Evolutionary conservation across 2,888 invertebrate species (phyloP), one percentile per base, ranked within the genome.

Genomic region (Aricia artaxerxes): DNA sequence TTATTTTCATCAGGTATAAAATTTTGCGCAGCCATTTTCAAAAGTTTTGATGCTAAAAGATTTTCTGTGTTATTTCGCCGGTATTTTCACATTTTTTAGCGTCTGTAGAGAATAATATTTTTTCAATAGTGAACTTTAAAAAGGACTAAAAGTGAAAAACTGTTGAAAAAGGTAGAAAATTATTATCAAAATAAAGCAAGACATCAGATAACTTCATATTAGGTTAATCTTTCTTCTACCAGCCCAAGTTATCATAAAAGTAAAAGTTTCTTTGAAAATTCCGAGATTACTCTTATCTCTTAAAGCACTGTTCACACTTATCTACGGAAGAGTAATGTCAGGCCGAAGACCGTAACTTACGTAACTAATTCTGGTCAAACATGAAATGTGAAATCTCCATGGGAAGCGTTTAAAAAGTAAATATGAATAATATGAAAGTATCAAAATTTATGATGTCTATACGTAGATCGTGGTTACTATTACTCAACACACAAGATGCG

Each of bases 231-330:
- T 38, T 38, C 35, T 64, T 64, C 11, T 31, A 31, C 24, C 31
- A 31, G 64, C 31, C 9, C 31, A 64, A 64, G 64, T 64, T 64
- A 31, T 11, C 64, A 49, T 49, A 75, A 75, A 75, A 75, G 75
- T 75, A 49, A 75, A 75, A 75, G 31, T 75, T 49, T 44, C 7
- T 73, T 73, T 38, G 11, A 44, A 73, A 49, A 7, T 35, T 73
- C 76, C 49, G 61, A 73, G n/a, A 69, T 77, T 53, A 61, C 79
- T 78, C 35, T 73, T 49, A 78, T 16, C 57, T 78, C 4, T 64
- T 24, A 64, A 11, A 64, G 31, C 31, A 64, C 31, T 61, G 5
- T 69, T 35, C 69, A 69, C 69, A 69, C 38, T 69, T 69, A 31
- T 69, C 64, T 69, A 31, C 61, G 38, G 11, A 78, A 72, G 77